These are phyloP conservation scores for Equus quagga DNA, from an alignment of 2,113 vertebrate species.

Conservation along the genomic window DNA sequence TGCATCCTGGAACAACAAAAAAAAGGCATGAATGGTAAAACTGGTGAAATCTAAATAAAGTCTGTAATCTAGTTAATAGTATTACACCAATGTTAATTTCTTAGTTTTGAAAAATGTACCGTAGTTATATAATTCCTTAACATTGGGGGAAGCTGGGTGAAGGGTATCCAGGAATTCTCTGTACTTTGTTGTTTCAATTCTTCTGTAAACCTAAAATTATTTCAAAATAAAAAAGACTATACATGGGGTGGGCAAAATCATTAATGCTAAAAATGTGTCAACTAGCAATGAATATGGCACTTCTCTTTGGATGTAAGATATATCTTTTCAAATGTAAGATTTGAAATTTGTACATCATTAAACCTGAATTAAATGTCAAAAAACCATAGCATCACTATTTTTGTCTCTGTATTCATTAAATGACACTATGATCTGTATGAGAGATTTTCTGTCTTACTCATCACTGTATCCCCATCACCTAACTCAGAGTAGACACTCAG, in stretches of 20 bases:
- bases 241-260: neutral
- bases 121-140: neutral
- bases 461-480: neutral
- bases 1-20: neutral
- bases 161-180: neutral
- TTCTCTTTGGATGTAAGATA: neutral
- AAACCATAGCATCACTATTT: neutral
- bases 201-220: neutral
- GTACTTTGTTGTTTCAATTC: neutral
- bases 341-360: conserved; percentile 31
- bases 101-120: neutral
- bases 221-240: neutral
- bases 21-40: neutral
- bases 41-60: neutral
- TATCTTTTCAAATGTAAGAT: neutral
- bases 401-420: neutral
- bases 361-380: conserved; percentile 15
- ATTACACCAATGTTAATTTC: neutral
- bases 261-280: conserved; percentile 11
- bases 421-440: neutral
- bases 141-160: neutral
- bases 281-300: neutral
- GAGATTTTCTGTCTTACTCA: neutral
- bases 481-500: neutral
- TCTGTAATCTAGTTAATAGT: neutral